Evolutionary conservation across 2,113 vertebrate species (phyloP).

Genomic region (Antechinus stuartii): DNA sequence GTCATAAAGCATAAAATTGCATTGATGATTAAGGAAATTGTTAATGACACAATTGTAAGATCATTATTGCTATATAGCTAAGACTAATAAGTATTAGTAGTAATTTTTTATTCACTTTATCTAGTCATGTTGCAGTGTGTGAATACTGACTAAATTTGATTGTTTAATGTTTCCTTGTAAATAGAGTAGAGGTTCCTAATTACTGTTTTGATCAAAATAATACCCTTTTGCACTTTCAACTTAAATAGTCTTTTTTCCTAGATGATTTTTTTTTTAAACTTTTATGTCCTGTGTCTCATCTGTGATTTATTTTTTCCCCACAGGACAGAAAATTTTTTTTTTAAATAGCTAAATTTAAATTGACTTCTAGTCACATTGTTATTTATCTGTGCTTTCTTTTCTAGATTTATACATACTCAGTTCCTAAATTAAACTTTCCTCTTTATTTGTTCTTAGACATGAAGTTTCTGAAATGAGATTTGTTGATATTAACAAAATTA

Average conservation of each 20-base stretch:
- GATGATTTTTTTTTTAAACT: slow-evolving; percentile 64
- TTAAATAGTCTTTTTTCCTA: slow-evolving; percentile 59
- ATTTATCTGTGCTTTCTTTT: slow-evolving; percentile 70
- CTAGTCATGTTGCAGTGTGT: slow-evolving; percentile 51
- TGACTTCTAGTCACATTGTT: slow-evolving; percentile 77
- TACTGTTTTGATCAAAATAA: slow-evolving; percentile 31
- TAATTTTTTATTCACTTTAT: slow-evolving; percentile 57
- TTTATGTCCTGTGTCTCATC: slow-evolving; percentile 64
- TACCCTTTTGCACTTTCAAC: slow-evolving; percentile 52
- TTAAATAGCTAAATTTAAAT: slow-evolving; percentile 77
- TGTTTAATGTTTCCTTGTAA: slow-evolving; percentile 60
- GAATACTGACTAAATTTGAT: slow-evolving; percentile 64
- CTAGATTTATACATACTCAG: slow-evolving; percentile 64
- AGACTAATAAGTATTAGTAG: slow-evolving; percentile 36
- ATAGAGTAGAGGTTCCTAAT: slow-evolving; percentile 50
- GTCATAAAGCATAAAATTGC: slow-evolving; percentile 28
- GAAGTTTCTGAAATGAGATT: slow-evolving; percentile 47
- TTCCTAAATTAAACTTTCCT: slow-evolving; percentile 62
- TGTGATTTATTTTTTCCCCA: slow-evolving; percentile 69
- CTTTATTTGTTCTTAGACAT: slow-evolving; percentile 55
- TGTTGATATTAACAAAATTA: slow-evolving; percentile 69
- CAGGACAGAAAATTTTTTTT: slow-evolving; percentile 68
- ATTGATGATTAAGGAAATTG: slow-evolving; percentile 49
- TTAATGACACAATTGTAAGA: slow-evolving; percentile 48
- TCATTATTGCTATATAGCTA: slow-evolving; percentile 19